Base-by-base conservation (phyloP, 1,140 invertebrate species). In the Heliconius hewitsoni region DNA sequence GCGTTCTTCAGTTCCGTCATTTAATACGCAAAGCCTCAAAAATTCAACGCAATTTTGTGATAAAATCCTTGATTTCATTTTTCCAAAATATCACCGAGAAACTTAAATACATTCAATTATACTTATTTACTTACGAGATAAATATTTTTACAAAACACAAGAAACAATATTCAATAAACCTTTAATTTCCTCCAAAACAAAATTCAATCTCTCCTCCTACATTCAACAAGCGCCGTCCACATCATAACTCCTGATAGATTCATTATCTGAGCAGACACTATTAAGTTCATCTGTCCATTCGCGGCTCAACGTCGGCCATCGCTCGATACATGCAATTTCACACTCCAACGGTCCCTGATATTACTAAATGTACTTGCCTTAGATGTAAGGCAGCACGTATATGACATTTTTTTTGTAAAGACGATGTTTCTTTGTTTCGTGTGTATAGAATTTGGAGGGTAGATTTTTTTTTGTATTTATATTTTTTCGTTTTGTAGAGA, bases 251-350 rank as follows among this genome's bases (percentile, higher is more conserved):
- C 39, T 57, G 50, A 81, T 71, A 60, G 46, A 83, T 78, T 84
- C 81, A 81, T 82, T 84, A 79, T 81, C 76, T 84, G 75, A 66
- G 80, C 72, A 73, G 79, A 77, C 74, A 73, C 73, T 72, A 77
- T 84, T 81, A 84, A 78, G 80, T 81, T 81, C 79, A 81, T 82
- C 83, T 84, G 81, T 83, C 79, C 77, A 73, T 79, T 74, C 80
- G 70, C 73, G 76, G 83, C 60, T 78, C 81, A 71, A 73, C 74
- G 34, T 79, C 71, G 79, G 60, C 81, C 72, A 74, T 76, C 79
- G 82, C 77, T 74, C 78, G 80, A 78, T 83, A 81, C 80, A 84
- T 83, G 81, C 83, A 84, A 83, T 84, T 84, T 84, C 81, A 84
- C 82, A 81, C 78, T 71, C 83, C 83, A 81, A 73, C 60, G 82